Evolutionary conservation across 2,113 vertebrate genomes (phyloP).

Genomic region (Cephalopholis sonnerati): DNA sequence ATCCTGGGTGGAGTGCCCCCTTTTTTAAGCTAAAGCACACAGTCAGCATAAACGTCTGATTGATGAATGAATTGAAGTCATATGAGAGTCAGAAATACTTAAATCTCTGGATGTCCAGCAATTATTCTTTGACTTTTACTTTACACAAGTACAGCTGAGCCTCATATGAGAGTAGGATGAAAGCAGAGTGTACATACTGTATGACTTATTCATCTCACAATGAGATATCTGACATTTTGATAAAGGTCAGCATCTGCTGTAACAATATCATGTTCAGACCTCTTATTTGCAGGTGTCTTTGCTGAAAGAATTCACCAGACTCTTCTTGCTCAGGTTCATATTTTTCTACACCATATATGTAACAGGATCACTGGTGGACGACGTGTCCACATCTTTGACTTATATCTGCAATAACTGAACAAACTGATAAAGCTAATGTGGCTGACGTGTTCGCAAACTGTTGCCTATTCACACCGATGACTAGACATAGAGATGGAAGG

Average conservation of each 20-base stretch:
- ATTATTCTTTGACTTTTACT: slow-evolving; percentile 48
- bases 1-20: slow-evolving; percentile 25
- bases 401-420: not conserved
- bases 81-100: slow-evolving; percentile 33
- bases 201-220: slow-evolving; percentile 29
- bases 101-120: slow-evolving; percentile 33
- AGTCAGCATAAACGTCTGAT: slow-evolving; percentile 60
- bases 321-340: not conserved
- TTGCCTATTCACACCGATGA: not conserved
- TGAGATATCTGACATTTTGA: slow-evolving; percentile 42
- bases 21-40: slow-evolving; percentile 28
- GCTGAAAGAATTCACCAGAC: not conserved
- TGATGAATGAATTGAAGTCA: slow-evolving; percentile 43
- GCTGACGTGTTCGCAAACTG: not conserved
- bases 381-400: not conserved
- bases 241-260: slow-evolving; percentile 51
- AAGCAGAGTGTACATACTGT: slow-evolving; percentile 5
- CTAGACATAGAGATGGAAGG: too few relatives aligned
- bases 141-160: not conserved
- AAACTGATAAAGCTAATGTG: not conserved
- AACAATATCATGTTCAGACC: slow-evolving; percentile 9
- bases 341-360: not conserved
- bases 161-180: not conserved
- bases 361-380: not conserved
- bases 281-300: not conserved